phyloP scores from a whole-genome alignment of 2,888 invertebrate species.

The Elgonia sp. region DNA sequence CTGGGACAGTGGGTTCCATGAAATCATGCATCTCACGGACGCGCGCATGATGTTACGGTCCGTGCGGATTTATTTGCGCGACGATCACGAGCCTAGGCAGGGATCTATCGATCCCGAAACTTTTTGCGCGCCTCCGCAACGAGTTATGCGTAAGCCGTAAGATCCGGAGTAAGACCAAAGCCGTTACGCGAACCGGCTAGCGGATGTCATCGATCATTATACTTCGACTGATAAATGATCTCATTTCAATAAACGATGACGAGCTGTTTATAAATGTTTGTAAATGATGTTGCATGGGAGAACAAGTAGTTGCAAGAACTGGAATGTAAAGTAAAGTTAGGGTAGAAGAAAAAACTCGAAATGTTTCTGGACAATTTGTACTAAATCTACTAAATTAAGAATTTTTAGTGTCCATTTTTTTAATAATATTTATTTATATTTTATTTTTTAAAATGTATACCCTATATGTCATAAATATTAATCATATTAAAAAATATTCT shows the following conservation, averaged over 20 bases:
- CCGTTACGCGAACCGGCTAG: constrained; percentile 69
- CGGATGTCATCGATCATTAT: constrained; percentile 76
- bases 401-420: no score
- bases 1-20: constrained; percentile 81
- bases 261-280: constrained; percentile 61
- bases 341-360: no score
- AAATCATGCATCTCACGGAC: constrained; percentile 84
- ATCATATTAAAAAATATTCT: no score
- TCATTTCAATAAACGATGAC: constrained; percentile 72
- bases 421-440: no score
- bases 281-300: not conserved
- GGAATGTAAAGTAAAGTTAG: no score
- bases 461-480: no score
- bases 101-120: constrained; percentile 74
- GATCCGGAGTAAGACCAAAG: constrained; percentile 57
- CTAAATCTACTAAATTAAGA: no score
- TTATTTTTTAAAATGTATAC: no score
- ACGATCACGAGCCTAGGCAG: constrained; percentile 72
- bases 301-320: no score
- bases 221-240: constrained; percentile 68
- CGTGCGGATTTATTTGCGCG: constrained; percentile 82
- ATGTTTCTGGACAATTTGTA: no score
- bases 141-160: constrained; percentile 75
- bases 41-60: constrained; percentile 77
- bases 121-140: constrained; percentile 74